Conservation (phyloP, 2,888 invertebrate species). For the Psylliodes chrysocephalus region DNA sequence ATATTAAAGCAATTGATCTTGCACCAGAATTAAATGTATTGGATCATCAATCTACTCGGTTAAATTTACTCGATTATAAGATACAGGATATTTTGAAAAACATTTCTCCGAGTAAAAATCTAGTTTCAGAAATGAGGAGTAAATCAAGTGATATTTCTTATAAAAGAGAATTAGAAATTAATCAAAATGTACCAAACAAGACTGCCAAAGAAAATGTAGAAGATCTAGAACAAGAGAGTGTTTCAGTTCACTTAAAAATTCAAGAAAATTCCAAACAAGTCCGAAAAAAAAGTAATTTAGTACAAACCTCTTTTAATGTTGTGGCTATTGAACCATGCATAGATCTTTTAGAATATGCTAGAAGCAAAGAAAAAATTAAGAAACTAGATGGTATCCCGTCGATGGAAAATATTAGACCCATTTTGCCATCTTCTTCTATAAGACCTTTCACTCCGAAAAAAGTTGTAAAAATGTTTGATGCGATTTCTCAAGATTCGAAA, state of each 20-base stretch:
- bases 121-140: too few species aligned
- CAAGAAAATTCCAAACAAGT: not conserved
- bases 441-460: conserved; percentile 39
- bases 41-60: not conserved
- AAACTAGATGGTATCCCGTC: not conserved
- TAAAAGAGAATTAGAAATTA: too few species aligned
- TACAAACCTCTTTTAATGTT: not conserved
- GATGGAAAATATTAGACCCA: not conserved
- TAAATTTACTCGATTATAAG: not conserved
- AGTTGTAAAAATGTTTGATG: conserved; percentile 47
- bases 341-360: not conserved
- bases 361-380: conserved; percentile 10
- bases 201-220: not conserved
- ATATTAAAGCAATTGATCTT: not conserved
- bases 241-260: not conserved
- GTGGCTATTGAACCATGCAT: not conserved
- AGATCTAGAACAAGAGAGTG: not conserved
- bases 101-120: not conserved
- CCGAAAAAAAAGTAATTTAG: not conserved
- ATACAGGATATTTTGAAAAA: not conserved
- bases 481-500: conserved; percentile 22
- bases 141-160: too few species aligned
- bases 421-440: conserved; percentile 1
- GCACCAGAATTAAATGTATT: not conserved
- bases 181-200: too few species aligned